Conservation (phyloP, 2,113 vertebrate genomes). For the human (Homo sapiens) region GRCh38 chr7:145985501-145986000, state of each 20-base stretch:
- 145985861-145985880: background rate
- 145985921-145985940: background rate
- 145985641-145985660: background rate
- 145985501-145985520: background rate
- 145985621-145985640: background rate
- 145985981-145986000: background rate
- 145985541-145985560: background rate
- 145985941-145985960: background rate
- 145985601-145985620: background rate
- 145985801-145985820: background rate
- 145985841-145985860: background rate
- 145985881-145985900: background rate
- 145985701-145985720: background rate
- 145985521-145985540: background rate
- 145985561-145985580: background rate
- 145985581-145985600: too few relatives aligned
- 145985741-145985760: accelerated
- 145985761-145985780: background rate
- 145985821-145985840: background rate
- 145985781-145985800: background rate
- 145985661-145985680: background rate
- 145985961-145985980: background rate
- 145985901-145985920: background rate
- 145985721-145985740: background rate
- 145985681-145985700: background rate